Percentiles rank a stretch among this genome's conserved stretches.
phyloP scores from a whole-genome alignment of 37 sponge, comb jelly and placozoan genomes.

The Ianthella basta region DNA sequence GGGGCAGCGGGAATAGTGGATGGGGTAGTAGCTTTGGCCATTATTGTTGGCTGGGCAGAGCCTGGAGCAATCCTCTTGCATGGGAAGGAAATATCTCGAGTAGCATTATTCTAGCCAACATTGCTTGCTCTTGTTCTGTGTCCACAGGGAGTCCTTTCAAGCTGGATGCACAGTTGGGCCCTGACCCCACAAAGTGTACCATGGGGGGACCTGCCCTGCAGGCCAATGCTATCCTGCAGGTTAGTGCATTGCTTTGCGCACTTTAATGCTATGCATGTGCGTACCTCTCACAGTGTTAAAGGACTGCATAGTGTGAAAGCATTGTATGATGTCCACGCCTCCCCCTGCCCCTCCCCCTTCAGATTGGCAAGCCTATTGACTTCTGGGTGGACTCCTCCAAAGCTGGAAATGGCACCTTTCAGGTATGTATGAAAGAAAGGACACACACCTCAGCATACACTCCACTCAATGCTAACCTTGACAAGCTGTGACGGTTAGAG shows the following conservation, averaged over 20 bases:
- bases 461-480: too few relatives aligned
- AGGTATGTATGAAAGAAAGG: conserved; percentile 18
- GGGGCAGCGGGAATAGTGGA: too few relatives aligned
- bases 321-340: not conserved
- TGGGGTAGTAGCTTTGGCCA: not conserved
- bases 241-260: not conserved
- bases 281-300: too few relatives aligned
- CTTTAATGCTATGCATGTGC: too few relatives aligned
- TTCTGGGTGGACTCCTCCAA: conserved; percentile 73
- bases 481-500: too few relatives aligned
- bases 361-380: conserved; percentile 82
- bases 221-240: conserved; percentile 41
- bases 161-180: conserved; percentile 59
- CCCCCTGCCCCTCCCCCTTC: not conserved
- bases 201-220: conserved; percentile 64
- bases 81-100: too few relatives aligned
- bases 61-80: too few relatives aligned
- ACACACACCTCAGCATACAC: too few relatives aligned
- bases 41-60: too few relatives aligned
- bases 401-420: conserved; percentile 80
- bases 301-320: too few relatives aligned
- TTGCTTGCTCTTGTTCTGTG: conserved; percentile 1
- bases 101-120: too few relatives aligned
- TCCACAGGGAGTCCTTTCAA: conserved; percentile 76
- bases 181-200: conserved; percentile 53